phyloP scores from a whole-genome alignment of 2,797 vertebrate genomes.

The Garrulus glandarius region DNA sequence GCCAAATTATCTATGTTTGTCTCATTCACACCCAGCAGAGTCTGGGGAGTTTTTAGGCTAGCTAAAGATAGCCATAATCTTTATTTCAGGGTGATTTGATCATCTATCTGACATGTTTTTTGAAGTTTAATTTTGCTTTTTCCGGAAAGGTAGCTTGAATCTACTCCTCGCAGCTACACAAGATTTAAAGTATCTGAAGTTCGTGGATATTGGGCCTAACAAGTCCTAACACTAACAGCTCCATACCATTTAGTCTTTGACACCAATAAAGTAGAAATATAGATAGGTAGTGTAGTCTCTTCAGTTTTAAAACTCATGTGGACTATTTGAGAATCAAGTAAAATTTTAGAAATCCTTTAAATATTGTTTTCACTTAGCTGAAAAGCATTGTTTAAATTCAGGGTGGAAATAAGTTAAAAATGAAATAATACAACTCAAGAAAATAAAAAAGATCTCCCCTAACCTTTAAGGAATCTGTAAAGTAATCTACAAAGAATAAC shows the following conservation, averaged over 20 bases:
- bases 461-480: background rate
- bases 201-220: background rate
- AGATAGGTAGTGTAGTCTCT: background rate
- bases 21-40: background rate
- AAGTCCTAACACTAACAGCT: background rate
- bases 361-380: background rate
- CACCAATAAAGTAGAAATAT: background rate
- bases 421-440: background rate
- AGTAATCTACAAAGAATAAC: background rate
- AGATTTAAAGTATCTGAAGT: background rate
- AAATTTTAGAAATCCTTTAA: background rate
- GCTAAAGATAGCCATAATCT: background rate
- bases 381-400: background rate
- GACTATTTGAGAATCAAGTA: background rate
- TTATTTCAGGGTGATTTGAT: background rate
- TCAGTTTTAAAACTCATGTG: background rate
- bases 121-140: background rate
- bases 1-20: background rate
- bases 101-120: background rate
- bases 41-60: background rate
- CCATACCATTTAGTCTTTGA: background rate
- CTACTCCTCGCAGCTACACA: background rate
- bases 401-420: background rate
- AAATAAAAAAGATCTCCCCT: background rate
- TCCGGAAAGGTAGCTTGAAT: background rate